Conservation (phyloP, 2,113 vertebrate species). For the Reinhardtius hippoglossoides region DNA sequence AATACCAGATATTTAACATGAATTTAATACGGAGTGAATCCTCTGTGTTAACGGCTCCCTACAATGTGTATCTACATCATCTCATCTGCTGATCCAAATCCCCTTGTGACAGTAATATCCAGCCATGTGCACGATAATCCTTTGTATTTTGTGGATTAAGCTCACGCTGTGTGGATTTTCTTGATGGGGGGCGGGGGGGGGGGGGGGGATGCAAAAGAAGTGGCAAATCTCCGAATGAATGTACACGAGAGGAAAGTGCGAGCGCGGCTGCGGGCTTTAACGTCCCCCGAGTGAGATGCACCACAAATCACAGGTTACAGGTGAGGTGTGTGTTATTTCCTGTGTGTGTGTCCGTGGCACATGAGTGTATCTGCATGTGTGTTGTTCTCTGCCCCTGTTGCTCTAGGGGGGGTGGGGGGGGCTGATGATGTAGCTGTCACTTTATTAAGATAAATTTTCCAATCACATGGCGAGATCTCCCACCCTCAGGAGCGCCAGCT, state of each 20-base stretch:
- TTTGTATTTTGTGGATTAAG: slow-evolving; percentile 68
- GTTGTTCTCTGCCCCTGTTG: slow-evolving; percentile 7
- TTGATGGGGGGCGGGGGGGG: slow-evolving; percentile 38
- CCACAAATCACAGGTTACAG: slow-evolving; percentile 19
- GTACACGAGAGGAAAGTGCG: not conserved
- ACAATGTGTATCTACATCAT: slow-evolving; percentile 21
- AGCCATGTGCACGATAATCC: slow-evolving; percentile 58
- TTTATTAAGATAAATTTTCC: slow-evolving; percentile 79
- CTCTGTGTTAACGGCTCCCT: not conserved
- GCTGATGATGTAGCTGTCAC: slow-evolving; percentile 61
- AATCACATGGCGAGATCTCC: slow-evolving; percentile 66
- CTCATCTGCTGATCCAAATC: slow-evolving; percentile 53
- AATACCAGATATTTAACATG: not conserved
- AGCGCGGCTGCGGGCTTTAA: slow-evolving; percentile 13
- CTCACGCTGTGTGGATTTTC: slow-evolving; percentile 62
- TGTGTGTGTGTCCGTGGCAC: not conserved
- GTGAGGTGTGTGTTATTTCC: slow-evolving; percentile 3
- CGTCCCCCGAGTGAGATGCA: not conserved
- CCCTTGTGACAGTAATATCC: slow-evolving; percentile 50
- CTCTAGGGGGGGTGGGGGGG: slow-evolving; percentile 5
- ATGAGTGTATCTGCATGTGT: slow-evolving; percentile 18
- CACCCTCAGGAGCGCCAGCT: slow-evolving; percentile 65
- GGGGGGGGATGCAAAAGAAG: slow-evolving; percentile 12
- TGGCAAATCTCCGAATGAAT: slow-evolving; percentile 59
- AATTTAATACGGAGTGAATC: slow-evolving; percentile 7